Evolutionary conservation across 2,888 invertebrate genomes (phyloP), one percentile per base, ranked within the genome.

Genomic region (Cheilosia variabilis): DNA sequence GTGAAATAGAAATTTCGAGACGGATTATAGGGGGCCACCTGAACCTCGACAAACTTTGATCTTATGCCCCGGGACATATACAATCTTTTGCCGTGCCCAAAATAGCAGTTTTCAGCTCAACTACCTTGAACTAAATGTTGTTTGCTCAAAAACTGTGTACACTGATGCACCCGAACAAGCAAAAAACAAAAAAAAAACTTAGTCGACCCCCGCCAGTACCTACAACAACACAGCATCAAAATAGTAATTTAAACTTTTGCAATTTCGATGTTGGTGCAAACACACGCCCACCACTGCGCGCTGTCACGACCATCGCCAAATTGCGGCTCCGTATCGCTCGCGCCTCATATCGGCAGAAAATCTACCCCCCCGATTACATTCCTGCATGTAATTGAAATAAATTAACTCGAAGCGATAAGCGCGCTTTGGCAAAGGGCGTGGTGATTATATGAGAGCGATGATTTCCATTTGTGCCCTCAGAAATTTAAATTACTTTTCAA

Each of bases 191-290:
- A 15, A 24, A 7, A 31, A 0, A 52, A 31, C 31, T 10, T 13
- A 19, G 7, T 31, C 10, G n/a, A 55, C 55, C 41, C 6, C 27
- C 27, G 27, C 53, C 43, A 43, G 27, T 19, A 27, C 27, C 27
- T 6, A 27, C 27, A 27, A 43, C 37, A 76, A 37, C 10, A 9
- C 15, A 83, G 62, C 68, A 78, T 68, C 58, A 75, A 77, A 81
- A 86, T 86, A 86, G 86, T 86, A 86, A 86, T 86, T 86, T 86
- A 86, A 86, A 86, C 86, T 86, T 86, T 86, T 81, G 86, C 81
- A 86, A 86, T 86, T 81, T 86, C 66, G 72, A 72, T 72, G 66
- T 68, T 86, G 76, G 43, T 81, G 86, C 76, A 86, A 81, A 81
- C 45, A 66, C 81, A 80, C 86, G 81, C 86, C 71, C 86, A 77